Conservation (phyloP, 2,797 vertebrate genomes). For the Cheirogaleus major region DNA sequence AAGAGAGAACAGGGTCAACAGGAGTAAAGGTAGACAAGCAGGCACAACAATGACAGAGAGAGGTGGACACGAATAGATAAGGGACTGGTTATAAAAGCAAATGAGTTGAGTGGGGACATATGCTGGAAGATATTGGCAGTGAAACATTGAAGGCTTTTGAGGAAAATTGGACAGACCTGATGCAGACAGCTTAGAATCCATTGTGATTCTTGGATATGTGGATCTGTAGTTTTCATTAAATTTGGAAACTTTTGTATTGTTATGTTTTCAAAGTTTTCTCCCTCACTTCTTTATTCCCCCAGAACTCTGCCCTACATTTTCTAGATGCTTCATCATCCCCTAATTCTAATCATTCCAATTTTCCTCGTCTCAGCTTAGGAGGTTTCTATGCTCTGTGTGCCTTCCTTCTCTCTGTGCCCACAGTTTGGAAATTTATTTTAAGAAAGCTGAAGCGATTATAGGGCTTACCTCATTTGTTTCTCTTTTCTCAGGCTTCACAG, state of each 20-base stretch:
- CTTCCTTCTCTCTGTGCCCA: background rate
- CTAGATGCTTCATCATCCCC: background rate
- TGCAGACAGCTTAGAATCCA: background rate
- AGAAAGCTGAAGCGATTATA: background rate
- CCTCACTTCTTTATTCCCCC: accelerated
- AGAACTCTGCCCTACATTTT: background rate
- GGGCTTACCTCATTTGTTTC: background rate
- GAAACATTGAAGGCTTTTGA: background rate
- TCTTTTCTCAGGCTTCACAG: background rate
- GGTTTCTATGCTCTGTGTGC: background rate
- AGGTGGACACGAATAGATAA: background rate
- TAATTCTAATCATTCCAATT: background rate
- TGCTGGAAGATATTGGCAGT: background rate
- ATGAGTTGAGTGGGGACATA: background rate
- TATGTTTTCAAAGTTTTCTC: background rate
- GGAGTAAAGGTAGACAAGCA: background rate
- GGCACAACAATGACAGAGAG: background rate
- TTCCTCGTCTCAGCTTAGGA: background rate
- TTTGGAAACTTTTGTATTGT: background rate
- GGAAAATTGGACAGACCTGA: background rate
- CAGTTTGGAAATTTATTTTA: background rate
- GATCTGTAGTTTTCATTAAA: background rate
- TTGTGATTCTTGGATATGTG: background rate
- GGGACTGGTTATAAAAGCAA: background rate
- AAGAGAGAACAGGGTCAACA: background rate